phyloP scores from a whole-genome alignment of 1,140 invertebrate genomes.

The Lanistes nyassanus region DNA sequence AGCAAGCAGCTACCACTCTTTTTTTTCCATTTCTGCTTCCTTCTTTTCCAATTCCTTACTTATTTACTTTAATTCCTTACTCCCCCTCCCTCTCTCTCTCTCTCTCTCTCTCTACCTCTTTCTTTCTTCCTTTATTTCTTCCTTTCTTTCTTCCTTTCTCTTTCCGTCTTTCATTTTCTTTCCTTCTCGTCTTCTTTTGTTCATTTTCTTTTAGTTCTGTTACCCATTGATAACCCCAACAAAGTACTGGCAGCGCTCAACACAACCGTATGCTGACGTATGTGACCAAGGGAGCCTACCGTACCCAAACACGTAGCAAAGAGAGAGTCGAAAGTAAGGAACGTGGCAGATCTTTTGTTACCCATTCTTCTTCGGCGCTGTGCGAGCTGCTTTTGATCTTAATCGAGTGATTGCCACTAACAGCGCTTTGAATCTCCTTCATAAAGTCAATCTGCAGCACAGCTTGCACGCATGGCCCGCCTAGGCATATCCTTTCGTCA shows the following conservation, averaged over 20 bases:
- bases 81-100: slow-evolving; percentile 42
- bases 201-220: not conserved
- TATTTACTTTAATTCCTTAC: no score
- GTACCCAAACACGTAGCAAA: no score
- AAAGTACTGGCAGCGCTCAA: no score
- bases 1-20: no score
- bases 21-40: not conserved
- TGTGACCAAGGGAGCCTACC: no score
- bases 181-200: slow-evolving; percentile 2
- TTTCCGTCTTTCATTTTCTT: slow-evolving; percentile 4
- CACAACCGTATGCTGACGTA: no score
- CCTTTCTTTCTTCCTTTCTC: slow-evolving; percentile 20
- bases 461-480: not conserved
- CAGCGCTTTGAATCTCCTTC: not conserved
- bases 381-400: not conserved
- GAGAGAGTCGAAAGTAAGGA: no score
- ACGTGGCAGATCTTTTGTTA: no score
- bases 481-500: not conserved
- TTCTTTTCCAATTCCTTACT: no score
- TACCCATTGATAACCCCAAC: not conserved
- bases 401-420: not conserved
- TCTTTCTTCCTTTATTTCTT: slow-evolving; percentile 14
- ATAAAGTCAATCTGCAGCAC: not conserved
- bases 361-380: not conserved
- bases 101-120: slow-evolving; percentile 13